A percentile compares a stretch with the other conserved stretches of the same genome.
These are phyloP conservation scores for Pogonophryne albipinna DNA, from an alignment of 2,797 vertebrate species.

Conservation along the genomic window DNA sequence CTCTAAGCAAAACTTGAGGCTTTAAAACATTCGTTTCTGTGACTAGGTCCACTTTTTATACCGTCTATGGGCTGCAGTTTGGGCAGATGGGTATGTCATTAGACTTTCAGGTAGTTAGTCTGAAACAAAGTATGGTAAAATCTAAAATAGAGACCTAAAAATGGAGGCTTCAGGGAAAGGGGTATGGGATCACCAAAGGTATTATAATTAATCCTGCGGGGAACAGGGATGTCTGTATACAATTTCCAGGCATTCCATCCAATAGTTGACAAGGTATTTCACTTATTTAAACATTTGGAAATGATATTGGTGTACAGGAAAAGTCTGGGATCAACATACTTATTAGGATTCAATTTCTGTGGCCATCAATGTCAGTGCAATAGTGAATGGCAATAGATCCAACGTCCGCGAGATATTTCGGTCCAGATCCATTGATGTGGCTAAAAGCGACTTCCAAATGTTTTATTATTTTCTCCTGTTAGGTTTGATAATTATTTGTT, in stretches of 20 bases:
- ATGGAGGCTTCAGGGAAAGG: background rate
- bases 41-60: no score
- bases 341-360: background rate
- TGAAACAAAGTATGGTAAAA: background rate
- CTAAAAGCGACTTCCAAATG: background rate
- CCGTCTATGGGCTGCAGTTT: no score
- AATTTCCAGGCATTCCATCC: background rate
- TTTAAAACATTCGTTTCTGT: no score
- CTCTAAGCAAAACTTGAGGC: no score
- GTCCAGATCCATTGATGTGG: background rate
- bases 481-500: conserved; percentile 45
- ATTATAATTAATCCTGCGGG: background rate
- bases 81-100: background rate
- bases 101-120: conserved; percentile 1
- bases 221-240: background rate
- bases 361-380: background rate
- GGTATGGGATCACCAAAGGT: background rate
- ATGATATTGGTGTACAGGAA: background rate
- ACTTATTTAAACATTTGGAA: background rate
- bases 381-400: background rate
- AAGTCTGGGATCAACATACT: background rate
- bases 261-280: background rate
- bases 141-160: background rate
- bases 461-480: conserved; percentile 6
- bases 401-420: conserved; percentile 3